Evolutionary conservation across 1,140 invertebrate genomes (phyloP).

Genomic region (Leguminivora glycinivorella): DNA sequence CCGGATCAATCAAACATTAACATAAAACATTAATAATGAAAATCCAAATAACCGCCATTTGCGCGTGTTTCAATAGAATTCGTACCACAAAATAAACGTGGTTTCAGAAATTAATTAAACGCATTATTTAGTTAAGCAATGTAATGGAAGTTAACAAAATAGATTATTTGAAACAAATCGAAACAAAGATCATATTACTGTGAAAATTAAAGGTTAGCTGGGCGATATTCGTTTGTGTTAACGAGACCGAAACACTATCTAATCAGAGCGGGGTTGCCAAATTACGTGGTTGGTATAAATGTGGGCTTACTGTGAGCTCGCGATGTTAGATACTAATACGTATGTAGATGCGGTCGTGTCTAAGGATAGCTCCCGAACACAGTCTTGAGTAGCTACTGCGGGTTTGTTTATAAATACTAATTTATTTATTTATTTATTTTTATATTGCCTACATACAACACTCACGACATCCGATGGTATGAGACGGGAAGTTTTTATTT

Average conservation of each 20-base stretch:
- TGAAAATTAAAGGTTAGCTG: constrained; percentile 60
- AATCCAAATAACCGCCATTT: constrained; percentile 12
- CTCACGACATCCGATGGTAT: too few species aligned
- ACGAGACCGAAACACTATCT: constrained; percentile 73
- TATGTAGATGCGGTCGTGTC: constrained; percentile 18
- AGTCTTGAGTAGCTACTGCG: background rate
- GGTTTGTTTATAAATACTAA: background rate
- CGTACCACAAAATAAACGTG: constrained; percentile 17
- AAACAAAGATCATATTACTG: constrained; percentile 47
- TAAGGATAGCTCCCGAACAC: background rate
- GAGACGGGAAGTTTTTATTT: too few species aligned
- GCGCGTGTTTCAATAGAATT: constrained; percentile 6
- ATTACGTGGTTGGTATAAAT: constrained; percentile 73
- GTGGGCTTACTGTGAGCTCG: constrained; percentile 71
- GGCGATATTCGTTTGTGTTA: constrained; percentile 67
- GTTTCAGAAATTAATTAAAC: constrained; percentile 29
- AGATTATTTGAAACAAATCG: constrained; percentile 29
- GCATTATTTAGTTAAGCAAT: constrained; percentile 11
- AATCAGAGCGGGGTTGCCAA: constrained; percentile 75
- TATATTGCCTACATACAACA: too few species aligned
- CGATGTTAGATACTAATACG: constrained; percentile 45
- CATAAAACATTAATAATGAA: constrained; percentile 2
- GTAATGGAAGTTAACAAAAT: constrained; percentile 24
- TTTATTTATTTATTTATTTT: too few species aligned
- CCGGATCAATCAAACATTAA: background rate